phyloP scores from a whole-genome alignment of 1,140 invertebrate genomes.

The Heterodera carotae region DNA sequence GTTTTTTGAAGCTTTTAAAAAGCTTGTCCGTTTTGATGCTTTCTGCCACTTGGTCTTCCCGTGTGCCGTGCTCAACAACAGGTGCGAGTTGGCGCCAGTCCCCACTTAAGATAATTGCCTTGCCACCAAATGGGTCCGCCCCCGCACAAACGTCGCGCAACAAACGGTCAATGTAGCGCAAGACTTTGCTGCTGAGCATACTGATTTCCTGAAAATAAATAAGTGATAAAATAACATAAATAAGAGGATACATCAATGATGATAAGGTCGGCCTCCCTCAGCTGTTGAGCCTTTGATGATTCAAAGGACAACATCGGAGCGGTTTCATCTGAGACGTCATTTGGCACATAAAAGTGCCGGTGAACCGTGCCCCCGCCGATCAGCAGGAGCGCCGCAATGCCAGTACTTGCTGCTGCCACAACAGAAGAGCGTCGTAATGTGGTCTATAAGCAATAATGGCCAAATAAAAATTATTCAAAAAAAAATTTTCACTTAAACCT shows the following conservation, averaged over 20 bases:
- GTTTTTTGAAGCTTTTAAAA: no score
- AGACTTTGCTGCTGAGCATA: background rate
- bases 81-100: slow-evolving; percentile 60
- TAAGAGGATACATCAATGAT: background rate
- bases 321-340: slow-evolving; percentile 13
- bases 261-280: background rate
- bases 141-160: background rate
- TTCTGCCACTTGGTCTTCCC: slow-evolving; percentile 19
- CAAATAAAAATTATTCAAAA: no score
- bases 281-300: background rate
- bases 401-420: slow-evolving; percentile 44
- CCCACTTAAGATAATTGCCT: slow-evolving; percentile 54
- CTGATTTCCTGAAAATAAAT: slow-evolving; percentile 12
- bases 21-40: slow-evolving; percentile 5
- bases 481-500: background rate
- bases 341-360: slow-evolving; percentile 31
- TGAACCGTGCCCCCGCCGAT: slow-evolving; percentile 47
- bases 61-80: slow-evolving; percentile 35
- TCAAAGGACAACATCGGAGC: slow-evolving; percentile 8
- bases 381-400: slow-evolving; percentile 59
- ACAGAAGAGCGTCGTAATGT: slow-evolving; percentile 20
- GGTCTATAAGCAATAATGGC: no score
- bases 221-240: background rate
- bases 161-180: no score
- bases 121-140: slow-evolving; percentile 54